Evolutionary conservation across 64 coral and sea anemone species (phyloP), one percentile per base, ranked within the genome.

Genomic region (Exaiptasia diaphana): DNA sequence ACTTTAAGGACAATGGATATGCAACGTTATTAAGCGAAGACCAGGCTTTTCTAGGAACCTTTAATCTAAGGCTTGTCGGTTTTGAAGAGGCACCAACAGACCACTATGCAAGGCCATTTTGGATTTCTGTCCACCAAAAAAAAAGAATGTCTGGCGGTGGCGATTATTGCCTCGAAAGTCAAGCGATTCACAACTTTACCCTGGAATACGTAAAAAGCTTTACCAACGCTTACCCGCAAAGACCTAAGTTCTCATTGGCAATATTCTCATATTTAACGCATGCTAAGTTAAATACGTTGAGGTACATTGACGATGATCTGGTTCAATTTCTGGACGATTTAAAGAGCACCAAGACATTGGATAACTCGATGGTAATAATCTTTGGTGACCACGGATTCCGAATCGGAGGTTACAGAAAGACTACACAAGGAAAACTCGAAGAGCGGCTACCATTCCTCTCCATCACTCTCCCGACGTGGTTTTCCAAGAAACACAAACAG

Each of bases 11-110:
- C 0, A 53, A 92, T 6, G 82, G 90, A 12, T 92, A 92, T 53
- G 75, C 63, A 3, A 92, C 90, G 2, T 35, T 92, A 65, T 86
- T 80, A 39, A 72, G 72, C 6, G 90, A 92, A 86, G 90, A 92
- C 27, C 67, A 79, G 17, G 75, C 83, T 17, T n/a, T 43, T 2
- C 34, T 39, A 34, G 83, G 79, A 17, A 65, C 90, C 4, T 92
- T 92, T 31, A 92, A 86, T 79, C 76, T 86, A 4, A 76, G 90
- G 7, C 45, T 92, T 4, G 14, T 80, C 13, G 82, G 90, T 1
- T 92, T 92, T 64, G 69, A 74, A 26, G 42, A 29, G 25, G 75
- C 82, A 12, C 90, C 90, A 0, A 80, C 75, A 4, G 82, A 85
- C 17, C 82, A 85, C 30, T 85, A 73, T 30, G 50, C 67, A 20